These are phyloP conservation scores for Aspiorhynchus laticeps DNA, from an alignment of 2,113 vertebrate genomes.

Conservation along the genomic window DNA sequence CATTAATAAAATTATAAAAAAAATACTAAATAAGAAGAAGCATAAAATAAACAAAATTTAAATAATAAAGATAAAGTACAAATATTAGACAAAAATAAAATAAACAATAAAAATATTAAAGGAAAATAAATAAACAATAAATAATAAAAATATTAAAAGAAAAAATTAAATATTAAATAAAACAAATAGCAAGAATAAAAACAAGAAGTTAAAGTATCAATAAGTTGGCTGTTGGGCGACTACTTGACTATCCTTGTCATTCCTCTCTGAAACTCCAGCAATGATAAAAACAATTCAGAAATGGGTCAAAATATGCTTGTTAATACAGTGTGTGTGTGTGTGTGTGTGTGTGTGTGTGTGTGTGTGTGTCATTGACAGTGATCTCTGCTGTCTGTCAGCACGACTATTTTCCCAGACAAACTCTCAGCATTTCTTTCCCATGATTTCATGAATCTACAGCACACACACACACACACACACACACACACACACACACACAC, in stretches of 20 bases:
- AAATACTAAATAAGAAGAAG: too few species aligned
- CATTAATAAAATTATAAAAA: too few species aligned
- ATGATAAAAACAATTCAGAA: not conserved
- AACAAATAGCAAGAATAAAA: not conserved
- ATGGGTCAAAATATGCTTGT: not conserved
- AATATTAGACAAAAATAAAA: not conserved
- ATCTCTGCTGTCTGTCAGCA: constrained; percentile 25
- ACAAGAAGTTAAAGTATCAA: not conserved
- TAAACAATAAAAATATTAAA: too few species aligned
- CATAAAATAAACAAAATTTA: not conserved
- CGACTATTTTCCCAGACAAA: constrained; percentile 30
- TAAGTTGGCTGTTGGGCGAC: not conserved
- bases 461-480: constrained; percentile 22
- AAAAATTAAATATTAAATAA: not conserved
- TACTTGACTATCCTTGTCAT: not conserved
- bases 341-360: constrained; percentile 32
- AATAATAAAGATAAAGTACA: not conserved
- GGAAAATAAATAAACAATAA: too few species aligned
- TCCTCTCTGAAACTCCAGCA: not conserved
- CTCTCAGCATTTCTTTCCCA: constrained; percentile 49
- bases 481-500: constrained; percentile 29
- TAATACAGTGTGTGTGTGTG: not conserved
- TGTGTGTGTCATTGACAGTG: constrained; percentile 10
- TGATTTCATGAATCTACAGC: constrained; percentile 54
- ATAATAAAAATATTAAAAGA: too few species aligned